These are phyloP conservation scores for Shinisaurus crocodilurus DNA, from an alignment of 2,113 vertebrate genomes.

Conservation along the genomic window DNA sequence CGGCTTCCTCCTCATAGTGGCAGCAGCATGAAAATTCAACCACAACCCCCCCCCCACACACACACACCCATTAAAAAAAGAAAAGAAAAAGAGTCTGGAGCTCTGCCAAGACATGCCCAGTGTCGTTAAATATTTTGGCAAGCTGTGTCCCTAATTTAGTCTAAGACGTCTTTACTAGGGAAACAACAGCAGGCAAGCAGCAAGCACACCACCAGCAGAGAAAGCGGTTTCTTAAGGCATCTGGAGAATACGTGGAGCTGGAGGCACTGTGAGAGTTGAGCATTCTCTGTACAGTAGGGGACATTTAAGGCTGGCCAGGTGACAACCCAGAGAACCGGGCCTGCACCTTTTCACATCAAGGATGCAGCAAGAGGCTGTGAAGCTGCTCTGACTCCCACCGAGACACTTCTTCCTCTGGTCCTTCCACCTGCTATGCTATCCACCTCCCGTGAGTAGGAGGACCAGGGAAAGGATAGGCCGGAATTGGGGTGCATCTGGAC, in stretches of 20 bases:
- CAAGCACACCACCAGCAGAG: rapidly evolving
- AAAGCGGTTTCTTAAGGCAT: not conserved
- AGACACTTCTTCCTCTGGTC: not conserved
- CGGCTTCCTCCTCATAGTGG: not conserved
- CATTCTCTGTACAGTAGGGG: not conserved
- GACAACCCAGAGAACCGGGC: too few relatives aligned
- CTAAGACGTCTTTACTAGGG: slow-evolving; percentile 45
- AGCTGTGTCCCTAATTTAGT: slow-evolving; percentile 59
- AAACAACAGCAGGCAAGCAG: slow-evolving; percentile 22
- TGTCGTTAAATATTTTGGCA: slow-evolving; percentile 76
- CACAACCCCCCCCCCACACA: too few relatives aligned
- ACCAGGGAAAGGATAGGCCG: not conserved
- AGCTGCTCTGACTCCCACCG: not conserved
- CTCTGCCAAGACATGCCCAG: slow-evolving; percentile 8
- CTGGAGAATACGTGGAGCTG: not conserved
- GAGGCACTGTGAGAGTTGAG: not conserved
- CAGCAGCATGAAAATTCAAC: slow-evolving; percentile 24
- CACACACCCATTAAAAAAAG: slow-evolving; percentile 18
- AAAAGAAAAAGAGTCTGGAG: slow-evolving; percentile 39
- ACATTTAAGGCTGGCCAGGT: not conserved
- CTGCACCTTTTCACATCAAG: not conserved
- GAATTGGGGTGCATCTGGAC: too few relatives aligned
- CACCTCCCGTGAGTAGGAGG: not conserved
- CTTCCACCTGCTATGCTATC: not conserved
- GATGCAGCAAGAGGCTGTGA: not conserved